These are phyloP conservation scores for Vicugna pacos DNA, from an alignment of 2,113 vertebrate species.

Conservation along the genomic window DNA sequence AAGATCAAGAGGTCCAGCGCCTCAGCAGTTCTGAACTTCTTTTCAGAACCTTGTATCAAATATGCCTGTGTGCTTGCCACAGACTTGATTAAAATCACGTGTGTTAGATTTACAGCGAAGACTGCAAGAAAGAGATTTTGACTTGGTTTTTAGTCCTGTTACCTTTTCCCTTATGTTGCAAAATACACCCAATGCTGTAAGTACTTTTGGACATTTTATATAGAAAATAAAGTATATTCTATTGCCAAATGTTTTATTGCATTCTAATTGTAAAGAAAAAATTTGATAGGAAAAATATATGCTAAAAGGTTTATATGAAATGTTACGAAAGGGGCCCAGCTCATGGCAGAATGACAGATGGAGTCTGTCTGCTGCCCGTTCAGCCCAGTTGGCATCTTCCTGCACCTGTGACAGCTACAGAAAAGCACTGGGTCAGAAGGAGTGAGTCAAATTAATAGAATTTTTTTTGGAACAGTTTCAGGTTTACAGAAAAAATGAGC, in stretches of 20 bases:
- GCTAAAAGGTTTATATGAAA: background rate
- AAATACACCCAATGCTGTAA: background rate
- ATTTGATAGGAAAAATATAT: background rate
- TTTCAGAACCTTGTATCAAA: constrained; percentile 17
- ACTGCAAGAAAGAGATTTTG: background rate
- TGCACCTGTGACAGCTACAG: background rate
- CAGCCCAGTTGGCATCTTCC: background rate
- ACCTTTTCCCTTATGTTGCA: background rate
- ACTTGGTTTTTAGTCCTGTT: background rate
- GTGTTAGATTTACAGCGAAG: background rate
- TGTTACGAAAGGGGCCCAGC: too few relatives aligned
- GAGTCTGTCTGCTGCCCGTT: background rate
- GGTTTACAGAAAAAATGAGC: background rate
- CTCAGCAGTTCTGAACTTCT: background rate
- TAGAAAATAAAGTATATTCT: background rate
- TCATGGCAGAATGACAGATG: background rate
- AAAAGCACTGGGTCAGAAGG: background rate
- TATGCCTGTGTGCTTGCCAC: background rate
- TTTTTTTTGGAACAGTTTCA: background rate
- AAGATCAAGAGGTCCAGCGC: background rate
- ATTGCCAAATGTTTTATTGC: background rate
- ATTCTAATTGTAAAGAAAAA: constrained; percentile 6
- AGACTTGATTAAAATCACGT: background rate
- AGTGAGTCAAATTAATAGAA: background rate
- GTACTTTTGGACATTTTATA: background rate